Percentiles rank a stretch among this genome's conserved stretches.
Conservation (phyloP, 1,140 invertebrate genomes). For the Pseudomyrmex gracilis region DNA sequence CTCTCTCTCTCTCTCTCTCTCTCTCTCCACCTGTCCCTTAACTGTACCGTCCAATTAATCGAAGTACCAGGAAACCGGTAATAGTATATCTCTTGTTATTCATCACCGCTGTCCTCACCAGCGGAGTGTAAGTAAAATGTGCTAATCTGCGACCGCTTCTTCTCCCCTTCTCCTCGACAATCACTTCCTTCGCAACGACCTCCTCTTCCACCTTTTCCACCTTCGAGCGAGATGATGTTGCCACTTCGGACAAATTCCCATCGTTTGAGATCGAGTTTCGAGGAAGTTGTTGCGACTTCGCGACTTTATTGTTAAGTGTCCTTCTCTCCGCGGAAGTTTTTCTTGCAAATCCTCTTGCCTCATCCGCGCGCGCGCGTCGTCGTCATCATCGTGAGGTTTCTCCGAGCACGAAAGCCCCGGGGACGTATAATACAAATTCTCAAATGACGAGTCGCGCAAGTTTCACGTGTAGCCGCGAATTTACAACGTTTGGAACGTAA, state of each 20-base stretch:
- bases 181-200: background rate
- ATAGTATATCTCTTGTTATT: conserved; percentile 75
- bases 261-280: conserved; percentile 64
- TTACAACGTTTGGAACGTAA: background rate
- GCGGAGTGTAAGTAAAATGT: conserved; percentile 25
- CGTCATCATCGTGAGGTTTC: background rate
- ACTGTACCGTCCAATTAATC: conserved; percentile 82
- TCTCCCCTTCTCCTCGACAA: background rate
- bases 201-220: conserved; percentile 1
- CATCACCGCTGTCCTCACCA: conserved; percentile 50
- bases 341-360: conserved; percentile 29
- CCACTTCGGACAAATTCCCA: conserved; percentile 60
- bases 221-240: background rate
- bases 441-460: background rate
- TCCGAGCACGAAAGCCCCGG: background rate
- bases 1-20: background rate
- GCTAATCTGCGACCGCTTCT: conserved; percentile 43
- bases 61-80: conserved; percentile 76
- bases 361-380: background rate
- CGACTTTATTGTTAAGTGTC: too few species aligned
- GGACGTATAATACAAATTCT: background rate
- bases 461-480: conserved; percentile 11
- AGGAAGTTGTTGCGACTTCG: conserved; percentile 57
- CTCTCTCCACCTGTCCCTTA: conserved; percentile 51
- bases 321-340: conserved; percentile 7